Percentiles rank a stretch among this genome's conserved stretches.
phyloP scores from a whole-genome alignment of 1,140 invertebrate genomes.

The Harpegnathos saltator region DNA sequence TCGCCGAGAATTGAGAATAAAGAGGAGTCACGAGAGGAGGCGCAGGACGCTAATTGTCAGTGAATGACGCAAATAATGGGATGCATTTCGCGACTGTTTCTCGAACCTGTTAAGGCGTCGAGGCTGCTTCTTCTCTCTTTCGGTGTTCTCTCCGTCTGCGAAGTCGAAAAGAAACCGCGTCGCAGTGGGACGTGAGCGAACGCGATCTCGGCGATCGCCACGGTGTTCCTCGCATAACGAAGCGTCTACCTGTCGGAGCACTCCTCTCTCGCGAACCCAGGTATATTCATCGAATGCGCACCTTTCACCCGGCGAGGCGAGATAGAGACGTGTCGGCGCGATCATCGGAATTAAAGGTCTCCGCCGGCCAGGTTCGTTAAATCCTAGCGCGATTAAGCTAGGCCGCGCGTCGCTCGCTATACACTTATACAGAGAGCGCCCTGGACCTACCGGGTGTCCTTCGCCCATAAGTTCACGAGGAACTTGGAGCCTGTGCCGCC shows the following conservation, averaged over 20 bases:
- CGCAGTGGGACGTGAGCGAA: slow-evolving; percentile 35
- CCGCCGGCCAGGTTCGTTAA: slow-evolving; percentile 67
- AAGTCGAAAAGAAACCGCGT: slow-evolving; percentile 44
- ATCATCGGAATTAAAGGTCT: slow-evolving; percentile 75
- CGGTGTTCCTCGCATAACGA: slow-evolving; percentile 66
- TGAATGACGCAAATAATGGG: neutral
- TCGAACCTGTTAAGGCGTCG: neutral
- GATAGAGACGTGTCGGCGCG: slow-evolving; percentile 74
- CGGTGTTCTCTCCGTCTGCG: too few relatives aligned
- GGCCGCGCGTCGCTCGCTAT: slow-evolving; percentile 1
- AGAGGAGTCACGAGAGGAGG: too few relatives aligned
- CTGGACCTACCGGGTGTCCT: slow-evolving; percentile 25
- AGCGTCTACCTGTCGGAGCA: slow-evolving; percentile 47
- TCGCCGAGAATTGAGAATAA: too few relatives aligned
- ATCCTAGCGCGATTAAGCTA: slow-evolving; percentile 72
- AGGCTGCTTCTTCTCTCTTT: neutral
- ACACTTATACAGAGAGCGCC: slow-evolving; percentile 19
- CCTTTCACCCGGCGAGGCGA: slow-evolving; percentile 67
- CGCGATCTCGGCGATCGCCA: slow-evolving; percentile 21
- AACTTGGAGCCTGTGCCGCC: neutral
- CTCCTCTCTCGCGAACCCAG: slow-evolving; percentile 56
- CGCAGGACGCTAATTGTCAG: neutral
- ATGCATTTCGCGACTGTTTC: neutral
- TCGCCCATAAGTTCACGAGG: slow-evolving; percentile 1
- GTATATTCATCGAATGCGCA: slow-evolving; percentile 58